Evolutionary conservation across 2,113 vertebrate genomes (phyloP).

Genomic region (Corythoichthys haematopterus): DNA sequence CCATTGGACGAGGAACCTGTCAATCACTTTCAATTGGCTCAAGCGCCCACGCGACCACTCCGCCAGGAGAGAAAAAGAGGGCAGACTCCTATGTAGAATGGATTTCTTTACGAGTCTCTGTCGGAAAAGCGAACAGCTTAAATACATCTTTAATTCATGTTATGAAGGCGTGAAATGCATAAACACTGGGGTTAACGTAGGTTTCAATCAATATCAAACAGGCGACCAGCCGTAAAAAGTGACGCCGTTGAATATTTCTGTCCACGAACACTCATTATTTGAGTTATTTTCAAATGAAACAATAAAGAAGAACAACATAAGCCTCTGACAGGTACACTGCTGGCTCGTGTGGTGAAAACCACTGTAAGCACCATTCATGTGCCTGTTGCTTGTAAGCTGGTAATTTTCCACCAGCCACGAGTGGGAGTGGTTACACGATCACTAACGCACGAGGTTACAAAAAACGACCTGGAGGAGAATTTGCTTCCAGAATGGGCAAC

Average conservation of each 20-base stretch:
- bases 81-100: constrained; percentile 67
- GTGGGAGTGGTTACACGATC: constrained; percentile 77
- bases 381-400: constrained; percentile 75
- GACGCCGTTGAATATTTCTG: neutral
- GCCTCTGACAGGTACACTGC: constrained; percentile 2
- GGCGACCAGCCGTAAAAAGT: neutral
- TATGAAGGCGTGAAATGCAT: neutral
- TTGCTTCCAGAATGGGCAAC: constrained; percentile 22
- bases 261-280: neutral
- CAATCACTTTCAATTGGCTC: constrained; percentile 67
- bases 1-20: constrained; percentile 36
- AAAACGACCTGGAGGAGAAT: constrained; percentile 53
- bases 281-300: constrained; percentile 20
- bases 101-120: constrained; percentile 48
- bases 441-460: constrained; percentile 66
- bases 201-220: neutral
- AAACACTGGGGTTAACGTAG: neutral
- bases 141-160: constrained; percentile 2
- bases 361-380: constrained; percentile 48
- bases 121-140: constrained; percentile 26
- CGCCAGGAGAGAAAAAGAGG: constrained; percentile 74
- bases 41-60: constrained; percentile 68
- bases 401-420: constrained; percentile 82
- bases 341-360: constrained; percentile 22
- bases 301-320: neutral